These are phyloP conservation scores for Upupa epops DNA, from an alignment of 2,113 vertebrate genomes.

Conservation along the genomic window DNA sequence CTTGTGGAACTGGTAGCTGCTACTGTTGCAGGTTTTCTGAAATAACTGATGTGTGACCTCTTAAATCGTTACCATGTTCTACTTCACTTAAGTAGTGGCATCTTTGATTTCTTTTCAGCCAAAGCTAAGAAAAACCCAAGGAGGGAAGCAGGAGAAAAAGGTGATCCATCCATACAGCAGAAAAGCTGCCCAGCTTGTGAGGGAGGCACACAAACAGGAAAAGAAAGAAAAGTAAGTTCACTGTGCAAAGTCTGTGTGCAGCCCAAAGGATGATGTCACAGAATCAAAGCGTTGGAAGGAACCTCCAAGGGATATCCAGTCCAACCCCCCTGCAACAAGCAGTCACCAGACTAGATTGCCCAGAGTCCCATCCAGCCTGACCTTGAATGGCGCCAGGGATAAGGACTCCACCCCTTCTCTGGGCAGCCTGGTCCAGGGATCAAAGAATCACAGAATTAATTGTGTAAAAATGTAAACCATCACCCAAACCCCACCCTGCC, in stretches of 20 bases:
- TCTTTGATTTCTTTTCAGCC: constrained; percentile 79
- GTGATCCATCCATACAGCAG: constrained; percentile 92
- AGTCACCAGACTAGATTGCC: no score
- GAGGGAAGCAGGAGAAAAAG: constrained; percentile 79
- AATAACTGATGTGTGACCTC: accelerated
- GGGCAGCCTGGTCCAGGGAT: no score
- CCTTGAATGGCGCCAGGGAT: no score
- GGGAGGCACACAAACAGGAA: constrained; percentile 83
- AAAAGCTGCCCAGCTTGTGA: constrained; percentile 88
- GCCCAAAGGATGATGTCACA: background rate
- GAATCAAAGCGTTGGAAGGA: background rate
- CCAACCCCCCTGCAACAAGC: no score
- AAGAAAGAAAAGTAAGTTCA: constrained; percentile 85
- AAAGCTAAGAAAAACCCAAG: constrained; percentile 81
- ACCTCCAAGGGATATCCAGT: no score
- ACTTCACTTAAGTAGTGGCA: background rate
- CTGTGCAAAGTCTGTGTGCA: background rate
- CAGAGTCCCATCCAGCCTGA: no score
- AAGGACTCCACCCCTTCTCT: no score
- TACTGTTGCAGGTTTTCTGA: background rate
- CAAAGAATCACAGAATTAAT: no score
- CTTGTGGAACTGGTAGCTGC: background rate
- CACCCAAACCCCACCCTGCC: no score
- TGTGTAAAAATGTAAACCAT: no score
- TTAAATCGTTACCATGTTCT: background rate